Evolutionary conservation across 1,140 invertebrate genomes (phyloP).

Genomic region (Meloidogyne hapla): DNA sequence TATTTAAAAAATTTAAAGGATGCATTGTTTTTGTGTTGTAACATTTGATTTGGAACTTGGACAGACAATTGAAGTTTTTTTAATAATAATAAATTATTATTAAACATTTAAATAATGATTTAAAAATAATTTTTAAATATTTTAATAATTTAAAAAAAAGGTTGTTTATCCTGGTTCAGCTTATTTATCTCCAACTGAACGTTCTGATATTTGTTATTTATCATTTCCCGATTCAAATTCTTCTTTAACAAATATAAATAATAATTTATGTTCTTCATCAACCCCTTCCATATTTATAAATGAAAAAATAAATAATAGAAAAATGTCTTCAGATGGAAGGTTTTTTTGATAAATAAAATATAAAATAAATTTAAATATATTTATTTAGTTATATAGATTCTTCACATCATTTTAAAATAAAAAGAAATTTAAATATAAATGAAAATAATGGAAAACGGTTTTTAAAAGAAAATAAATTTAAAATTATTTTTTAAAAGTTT

Average conservation of each 20-base stretch:
- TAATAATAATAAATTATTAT: neutral
- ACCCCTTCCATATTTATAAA: neutral
- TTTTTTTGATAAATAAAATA: neutral
- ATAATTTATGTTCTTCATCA: neutral
- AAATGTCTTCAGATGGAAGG: slow-evolving; percentile 3
- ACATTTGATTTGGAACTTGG: slow-evolving; percentile 47
- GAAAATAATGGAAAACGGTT: slow-evolving; percentile 5
- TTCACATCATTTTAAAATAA: slow-evolving; percentile 43
- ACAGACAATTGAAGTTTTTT: slow-evolving; percentile 45
- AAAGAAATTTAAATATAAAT: slow-evolving; percentile 3
- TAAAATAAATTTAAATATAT: neutral
- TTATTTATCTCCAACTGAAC: slow-evolving; percentile 31
- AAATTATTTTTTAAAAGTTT: slow-evolving; percentile 19
- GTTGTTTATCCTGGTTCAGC: slow-evolving; percentile 37
- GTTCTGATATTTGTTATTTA: slow-evolving; percentile 40
- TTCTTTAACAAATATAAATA: neutral
- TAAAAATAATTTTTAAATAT: neutral
- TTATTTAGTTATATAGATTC: slow-evolving; percentile 26
- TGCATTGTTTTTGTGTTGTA: slow-evolving; percentile 46
- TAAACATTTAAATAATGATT: slow-evolving; percentile 10
- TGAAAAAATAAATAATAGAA: slow-evolving; percentile 4
- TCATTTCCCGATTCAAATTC: slow-evolving; percentile 48
- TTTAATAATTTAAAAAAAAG: neutral
- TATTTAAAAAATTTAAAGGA: slow-evolving; percentile 19
- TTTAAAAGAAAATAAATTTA: neutral